Evolutionary conservation across 2,797 vertebrate species (phyloP).

Genomic region (Circus cinereus): DNA sequence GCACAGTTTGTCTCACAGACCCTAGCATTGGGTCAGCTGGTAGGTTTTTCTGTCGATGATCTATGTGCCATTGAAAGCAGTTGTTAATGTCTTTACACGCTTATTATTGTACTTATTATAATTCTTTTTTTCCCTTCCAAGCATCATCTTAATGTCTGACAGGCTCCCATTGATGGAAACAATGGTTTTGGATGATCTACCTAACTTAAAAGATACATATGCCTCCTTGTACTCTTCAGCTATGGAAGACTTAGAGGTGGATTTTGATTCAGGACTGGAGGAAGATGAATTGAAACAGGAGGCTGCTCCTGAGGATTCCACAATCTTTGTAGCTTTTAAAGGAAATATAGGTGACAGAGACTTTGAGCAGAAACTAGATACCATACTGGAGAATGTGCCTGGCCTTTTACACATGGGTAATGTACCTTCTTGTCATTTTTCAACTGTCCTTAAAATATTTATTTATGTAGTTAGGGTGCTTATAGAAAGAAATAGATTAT

Average conservation of each 20-base stretch:
- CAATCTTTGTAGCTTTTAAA: constrained; percentile 91
- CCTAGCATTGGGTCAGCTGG: neutral
- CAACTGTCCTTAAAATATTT: neutral
- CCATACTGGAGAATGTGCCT: constrained; percentile 86
- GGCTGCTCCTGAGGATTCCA: constrained; percentile 77
- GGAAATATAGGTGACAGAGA: constrained; percentile 93
- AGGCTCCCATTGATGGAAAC: constrained; percentile 55
- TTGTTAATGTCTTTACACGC: neutral
- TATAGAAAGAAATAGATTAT: neutral
- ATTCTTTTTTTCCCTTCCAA: constrained; percentile 13
- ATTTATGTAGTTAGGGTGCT: neutral
- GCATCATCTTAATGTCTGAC: constrained; percentile 62
- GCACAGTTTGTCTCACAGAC: neutral
- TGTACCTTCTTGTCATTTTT: neutral
- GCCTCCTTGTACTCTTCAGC: constrained; percentile 76
- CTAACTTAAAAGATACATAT: constrained; percentile 68
- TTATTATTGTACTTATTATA: neutral
- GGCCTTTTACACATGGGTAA: constrained; percentile 90
- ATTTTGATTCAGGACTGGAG: constrained; percentile 87
- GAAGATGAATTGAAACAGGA: constrained; percentile 80
- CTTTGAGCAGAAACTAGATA: constrained; percentile 87
- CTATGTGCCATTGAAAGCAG: neutral
- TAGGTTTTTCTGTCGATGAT: neutral
- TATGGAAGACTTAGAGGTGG: constrained; percentile 78
- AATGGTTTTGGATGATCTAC: constrained; percentile 74